Evolutionary conservation across 2,113 vertebrate species (phyloP).

Genomic region (Plestiodon gilberti): DNA sequence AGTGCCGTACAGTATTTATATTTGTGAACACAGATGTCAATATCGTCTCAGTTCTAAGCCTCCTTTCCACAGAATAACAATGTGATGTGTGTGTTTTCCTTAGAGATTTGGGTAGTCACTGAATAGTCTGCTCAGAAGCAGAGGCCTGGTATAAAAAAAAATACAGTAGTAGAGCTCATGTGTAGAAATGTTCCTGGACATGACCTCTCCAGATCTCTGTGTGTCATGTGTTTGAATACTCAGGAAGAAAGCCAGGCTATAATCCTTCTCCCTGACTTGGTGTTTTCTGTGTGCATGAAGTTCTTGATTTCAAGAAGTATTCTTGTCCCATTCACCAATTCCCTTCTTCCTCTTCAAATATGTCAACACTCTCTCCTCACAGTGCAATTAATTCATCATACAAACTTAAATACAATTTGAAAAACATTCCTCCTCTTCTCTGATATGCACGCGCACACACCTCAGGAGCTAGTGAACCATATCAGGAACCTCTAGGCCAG

Average conservation of each 20-base stretch:
- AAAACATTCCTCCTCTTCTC: background rate
- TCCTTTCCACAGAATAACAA: slow-evolving; percentile 10
- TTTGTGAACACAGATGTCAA: slow-evolving; percentile 10
- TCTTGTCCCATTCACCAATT: background rate
- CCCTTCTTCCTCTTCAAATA: background rate
- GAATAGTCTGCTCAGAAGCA: too few species aligned
- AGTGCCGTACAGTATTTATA: slow-evolving; percentile 18
- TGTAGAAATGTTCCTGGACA: too few species aligned
- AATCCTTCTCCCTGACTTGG: too few species aligned
- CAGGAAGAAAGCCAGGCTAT: too few species aligned
- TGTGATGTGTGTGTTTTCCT: background rate
- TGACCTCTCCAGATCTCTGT: too few species aligned
- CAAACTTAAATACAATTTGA: background rate
- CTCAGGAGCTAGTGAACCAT: background rate
- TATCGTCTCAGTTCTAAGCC: background rate
- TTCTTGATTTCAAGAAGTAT: background rate
- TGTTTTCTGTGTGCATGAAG: too few species aligned
- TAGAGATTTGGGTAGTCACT: background rate
- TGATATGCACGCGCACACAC: background rate
- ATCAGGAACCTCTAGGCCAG: background rate
- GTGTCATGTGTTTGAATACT: too few species aligned
- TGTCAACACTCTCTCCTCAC: background rate
- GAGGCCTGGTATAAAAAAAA: too few species aligned
- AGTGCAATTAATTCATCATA: background rate
- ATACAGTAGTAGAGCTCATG: too few species aligned